Conservation (phyloP, 64 coral and sea anemone species). For the Stichodactyla mertensii region DNA sequence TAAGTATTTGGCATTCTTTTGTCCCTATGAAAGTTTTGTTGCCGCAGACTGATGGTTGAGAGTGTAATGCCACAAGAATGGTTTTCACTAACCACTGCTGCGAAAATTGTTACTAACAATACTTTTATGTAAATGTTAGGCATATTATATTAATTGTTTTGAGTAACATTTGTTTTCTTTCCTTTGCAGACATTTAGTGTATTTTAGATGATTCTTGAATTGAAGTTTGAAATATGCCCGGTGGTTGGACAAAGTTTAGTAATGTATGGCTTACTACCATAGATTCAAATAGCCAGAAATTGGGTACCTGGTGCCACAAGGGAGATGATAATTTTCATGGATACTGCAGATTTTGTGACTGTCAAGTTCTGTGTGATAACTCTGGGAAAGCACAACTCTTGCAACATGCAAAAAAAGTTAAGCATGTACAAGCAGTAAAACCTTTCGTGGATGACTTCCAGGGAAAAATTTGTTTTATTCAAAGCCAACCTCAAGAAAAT, state of each 20-base stretch:
- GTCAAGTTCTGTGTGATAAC: conserved; percentile 52
- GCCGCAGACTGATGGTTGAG: conserved; percentile 58
- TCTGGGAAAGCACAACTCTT: conserved; percentile 49
- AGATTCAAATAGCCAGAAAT: conserved; percentile 56
- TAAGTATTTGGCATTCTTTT: conserved; percentile 7
- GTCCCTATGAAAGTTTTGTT: conserved; percentile 12
- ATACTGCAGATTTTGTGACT: conserved; percentile 52
- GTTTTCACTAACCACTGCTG: conserved; percentile 51
- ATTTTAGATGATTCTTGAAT: background rate
- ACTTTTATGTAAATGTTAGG: conserved; percentile 10
- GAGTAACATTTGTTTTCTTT: conserved; percentile 22
- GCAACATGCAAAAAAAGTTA: conserved; percentile 60
- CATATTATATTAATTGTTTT: conserved; percentile 24
- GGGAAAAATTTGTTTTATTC: conserved; percentile 47
- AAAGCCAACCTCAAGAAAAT: conserved; percentile 43
- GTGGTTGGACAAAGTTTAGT: conserved; percentile 63
- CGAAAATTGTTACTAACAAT: conserved; percentile 37
- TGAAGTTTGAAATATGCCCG: conserved; percentile 48
- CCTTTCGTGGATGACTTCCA: conserved; percentile 47
- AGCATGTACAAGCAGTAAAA: conserved; percentile 54
- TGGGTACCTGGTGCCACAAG: conserved; percentile 54
- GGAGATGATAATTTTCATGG: conserved; percentile 44
- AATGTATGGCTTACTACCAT: conserved; percentile 62
- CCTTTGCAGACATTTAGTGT: conserved; percentile 9
- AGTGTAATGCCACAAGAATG: conserved; percentile 35